A percentile compares a stretch with the other conserved stretches of the same genome.
Evolutionary conservation across 2,888 invertebrate genomes (phyloP).

Genomic region (Macrophya annulata): DNA sequence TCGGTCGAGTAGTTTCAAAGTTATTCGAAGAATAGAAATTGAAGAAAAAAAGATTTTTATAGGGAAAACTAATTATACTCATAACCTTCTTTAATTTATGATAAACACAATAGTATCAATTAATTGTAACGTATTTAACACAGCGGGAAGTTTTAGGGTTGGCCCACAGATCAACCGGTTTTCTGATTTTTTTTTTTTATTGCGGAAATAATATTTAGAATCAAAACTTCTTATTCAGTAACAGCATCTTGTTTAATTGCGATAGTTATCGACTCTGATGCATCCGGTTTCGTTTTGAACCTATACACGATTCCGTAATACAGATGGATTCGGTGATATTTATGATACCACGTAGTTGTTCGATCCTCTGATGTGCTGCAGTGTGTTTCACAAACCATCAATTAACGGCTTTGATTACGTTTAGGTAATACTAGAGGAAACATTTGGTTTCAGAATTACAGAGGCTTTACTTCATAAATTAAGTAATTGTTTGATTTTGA

Average conservation of each 20-base stretch:
- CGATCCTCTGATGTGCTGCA: background rate
- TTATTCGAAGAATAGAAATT: too few relatives aligned
- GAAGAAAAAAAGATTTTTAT: too few relatives aligned
- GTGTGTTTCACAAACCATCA: background rate
- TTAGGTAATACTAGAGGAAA: background rate
- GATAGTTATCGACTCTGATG: background rate
- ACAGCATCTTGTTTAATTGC: background rate
- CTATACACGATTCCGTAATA: background rate
- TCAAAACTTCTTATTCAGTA: background rate
- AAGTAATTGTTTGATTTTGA: slow-evolving; percentile 4
- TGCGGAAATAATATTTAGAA: background rate
- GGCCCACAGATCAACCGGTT: too few relatives aligned
- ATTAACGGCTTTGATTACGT: slow-evolving; percentile 9
- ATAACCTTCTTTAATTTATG: too few relatives aligned
- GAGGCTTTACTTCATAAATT: slow-evolving; percentile 27
- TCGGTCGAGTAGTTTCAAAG: too few relatives aligned
- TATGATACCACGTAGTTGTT: background rate
- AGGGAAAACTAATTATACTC: too few relatives aligned
- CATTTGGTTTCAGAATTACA: background rate
- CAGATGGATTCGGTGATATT: background rate
- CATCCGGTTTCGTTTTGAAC: background rate
- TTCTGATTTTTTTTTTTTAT: too few relatives aligned
- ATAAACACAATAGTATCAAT: too few relatives aligned
- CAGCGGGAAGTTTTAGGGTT: too few relatives aligned
- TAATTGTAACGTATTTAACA: too few relatives aligned